Evolutionary conservation across 2,797 vertebrate genomes (phyloP), one percentile per base, ranked within the genome.

Genomic region (Taenioides sp.): DNA sequence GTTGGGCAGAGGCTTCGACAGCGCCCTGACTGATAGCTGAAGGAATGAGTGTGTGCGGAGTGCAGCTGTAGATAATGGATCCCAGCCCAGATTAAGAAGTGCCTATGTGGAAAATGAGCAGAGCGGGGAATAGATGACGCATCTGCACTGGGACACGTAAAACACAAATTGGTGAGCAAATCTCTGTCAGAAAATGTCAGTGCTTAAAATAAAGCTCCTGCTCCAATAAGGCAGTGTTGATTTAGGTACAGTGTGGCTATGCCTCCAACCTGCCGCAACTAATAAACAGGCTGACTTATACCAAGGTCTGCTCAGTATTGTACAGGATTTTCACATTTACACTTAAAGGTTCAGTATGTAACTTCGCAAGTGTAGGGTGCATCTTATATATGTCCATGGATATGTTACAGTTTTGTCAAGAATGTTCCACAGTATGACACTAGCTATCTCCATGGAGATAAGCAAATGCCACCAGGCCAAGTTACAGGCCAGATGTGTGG

Each of bases 91-190:
- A 89, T 89, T 84, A 83, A 86, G 78, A 74, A 84, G 78, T 77
- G 80, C 77, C 78, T 85, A 87, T 86, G 73, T 86, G 78, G 77
- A 81, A 80, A 75, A 65, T 69, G 75, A 86, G 82, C 62, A 11
- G 67, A 71, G 70, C 28, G 17, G 2, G n/a, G 71, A 74, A 87
- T 69, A 60, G 73, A 87, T 74, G 78, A 83, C 83, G 75, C 79
- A 73, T 73, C 76, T 74, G 69, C 82, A 71, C 74, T 47, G 2
- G 77, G 83, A 79, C 78, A 77, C 76, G 83, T 88, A 75, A 89
- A 88, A 81, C 70, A 81, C 75, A 87, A 86, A 89, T 71, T 89
- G 84, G 73, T 69, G 73, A 67, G 80, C 80, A 87, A 76, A 90
- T 88, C 88, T 89, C 83, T 87, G 70, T 59, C 22, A 54, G 71